Percentiles rank a stretch among this genome's conserved stretches.
Conservation (phyloP, 2,797 vertebrate genomes). For the Eulemur mongoz region DNA sequence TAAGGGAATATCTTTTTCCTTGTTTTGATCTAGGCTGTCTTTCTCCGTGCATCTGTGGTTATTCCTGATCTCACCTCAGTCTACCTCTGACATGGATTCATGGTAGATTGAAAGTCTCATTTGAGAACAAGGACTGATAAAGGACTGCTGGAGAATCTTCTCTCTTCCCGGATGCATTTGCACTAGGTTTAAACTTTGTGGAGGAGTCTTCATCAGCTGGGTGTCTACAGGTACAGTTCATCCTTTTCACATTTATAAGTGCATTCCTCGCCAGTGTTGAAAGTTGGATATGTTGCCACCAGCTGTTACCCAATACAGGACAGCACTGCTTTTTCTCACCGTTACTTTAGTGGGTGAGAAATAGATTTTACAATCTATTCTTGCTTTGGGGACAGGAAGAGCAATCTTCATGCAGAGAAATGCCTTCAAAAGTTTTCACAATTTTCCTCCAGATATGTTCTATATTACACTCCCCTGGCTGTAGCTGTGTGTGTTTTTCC, state of each 20-base stretch:
- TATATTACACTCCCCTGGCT: background rate
- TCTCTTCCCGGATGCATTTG: background rate
- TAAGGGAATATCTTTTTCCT: background rate
- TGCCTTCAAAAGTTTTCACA: conserved; percentile 12
- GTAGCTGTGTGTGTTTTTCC: background rate
- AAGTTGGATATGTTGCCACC: background rate
- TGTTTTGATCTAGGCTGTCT: background rate
- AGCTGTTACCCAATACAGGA: background rate
- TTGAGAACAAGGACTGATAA: background rate
- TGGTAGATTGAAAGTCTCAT: background rate
- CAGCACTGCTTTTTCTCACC: background rate
- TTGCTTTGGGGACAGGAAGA: conserved; percentile 48
- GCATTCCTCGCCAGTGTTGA: background rate
- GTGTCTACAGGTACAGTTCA: background rate
- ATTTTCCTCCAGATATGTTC: background rate
- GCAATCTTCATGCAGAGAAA: conserved; percentile 31
- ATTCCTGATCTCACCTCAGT: background rate
- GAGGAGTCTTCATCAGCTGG: background rate
- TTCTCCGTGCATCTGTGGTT: background rate
- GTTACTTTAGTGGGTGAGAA: conserved; percentile 9
- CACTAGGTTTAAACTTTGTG: background rate
- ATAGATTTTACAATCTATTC: conserved; percentile 22
- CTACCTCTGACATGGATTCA: background rate
- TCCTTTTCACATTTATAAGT: conserved; percentile 35
- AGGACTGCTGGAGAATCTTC: background rate